Percentiles rank a stretch among this genome's conserved stretches.
phyloP scores from a whole-genome alignment of 1,140 invertebrate genomes.

The Drosophila auraria region DNA sequence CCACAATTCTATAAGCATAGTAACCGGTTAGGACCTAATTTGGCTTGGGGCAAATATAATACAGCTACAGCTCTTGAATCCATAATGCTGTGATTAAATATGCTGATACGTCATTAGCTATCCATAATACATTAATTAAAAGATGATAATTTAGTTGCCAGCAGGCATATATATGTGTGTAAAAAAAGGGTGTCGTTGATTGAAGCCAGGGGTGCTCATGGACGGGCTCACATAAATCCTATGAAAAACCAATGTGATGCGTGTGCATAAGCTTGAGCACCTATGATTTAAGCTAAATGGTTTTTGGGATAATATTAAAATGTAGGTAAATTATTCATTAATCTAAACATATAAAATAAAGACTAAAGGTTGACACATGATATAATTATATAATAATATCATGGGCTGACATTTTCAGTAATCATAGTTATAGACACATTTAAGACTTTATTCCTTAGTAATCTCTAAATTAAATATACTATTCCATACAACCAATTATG shows the following conservation, averaged over 20 bases:
- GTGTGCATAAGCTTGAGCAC: no score
- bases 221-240: no score
- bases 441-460: not conserved
- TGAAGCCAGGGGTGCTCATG: no score
- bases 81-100: slow-evolving; percentile 19
- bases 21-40: slow-evolving; percentile 26
- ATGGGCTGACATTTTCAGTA: no score
- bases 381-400: no score
- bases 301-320: not conserved
- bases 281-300: not conserved
- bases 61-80: slow-evolving; percentile 17
- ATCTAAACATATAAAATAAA: no score
- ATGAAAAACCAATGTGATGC: no score
- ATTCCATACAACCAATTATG: not conserved
- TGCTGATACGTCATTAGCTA: slow-evolving; percentile 19
- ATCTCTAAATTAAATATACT: not conserved
- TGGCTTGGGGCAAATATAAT: slow-evolving; percentile 16
- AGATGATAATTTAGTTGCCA: not conserved
- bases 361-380: no score
- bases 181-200: not conserved
- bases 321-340: no score
- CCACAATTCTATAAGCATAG: slow-evolving; percentile 27
- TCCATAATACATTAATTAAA: slow-evolving; percentile 15
- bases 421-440: not conserved
- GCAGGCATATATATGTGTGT: slow-evolving; percentile 9